phyloP scores from a whole-genome alignment of 2,113 vertebrate genomes.

The Tricholaema leucomelas region DNA sequence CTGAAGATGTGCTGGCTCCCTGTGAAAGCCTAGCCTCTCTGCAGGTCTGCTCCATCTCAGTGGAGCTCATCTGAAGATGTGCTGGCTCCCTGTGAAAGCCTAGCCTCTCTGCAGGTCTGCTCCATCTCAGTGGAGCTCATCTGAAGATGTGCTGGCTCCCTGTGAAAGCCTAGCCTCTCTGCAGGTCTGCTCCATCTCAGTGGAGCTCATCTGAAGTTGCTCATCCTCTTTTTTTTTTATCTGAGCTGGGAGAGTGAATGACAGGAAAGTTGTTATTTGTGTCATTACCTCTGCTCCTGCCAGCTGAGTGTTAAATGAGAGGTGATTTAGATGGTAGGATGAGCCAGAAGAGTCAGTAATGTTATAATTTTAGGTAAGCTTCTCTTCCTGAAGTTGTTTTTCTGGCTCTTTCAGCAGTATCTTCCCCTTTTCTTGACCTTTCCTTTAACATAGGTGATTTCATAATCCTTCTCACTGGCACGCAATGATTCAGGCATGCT shows the following conservation, averaged over 20 bases:
- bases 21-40: no score
- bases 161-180: no score
- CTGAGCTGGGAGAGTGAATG: background rate
- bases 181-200: no score
- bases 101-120: background rate
- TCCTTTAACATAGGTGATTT: background rate
- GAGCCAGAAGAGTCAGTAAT: background rate
- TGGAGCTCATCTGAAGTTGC: background rate
- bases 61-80: background rate
- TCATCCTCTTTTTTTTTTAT: no score
- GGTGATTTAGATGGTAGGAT: background rate
- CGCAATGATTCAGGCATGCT: background rate
- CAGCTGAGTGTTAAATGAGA: background rate
- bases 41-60: no score
- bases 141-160: no score
- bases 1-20: no score
- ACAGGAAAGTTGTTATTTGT: background rate
- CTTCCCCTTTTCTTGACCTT: conserved; percentile 18
- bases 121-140: fast-evolving
- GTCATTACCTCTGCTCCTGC: background rate
- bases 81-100: background rate
- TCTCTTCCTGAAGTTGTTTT: background rate
- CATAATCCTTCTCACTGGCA: background rate
- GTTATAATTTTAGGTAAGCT: background rate
- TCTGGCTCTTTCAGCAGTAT: background rate